These are phyloP conservation scores for Ceratosolen solmsi DNA, from an alignment of 1,140 invertebrate genomes.

Conservation along the genomic window DNA sequence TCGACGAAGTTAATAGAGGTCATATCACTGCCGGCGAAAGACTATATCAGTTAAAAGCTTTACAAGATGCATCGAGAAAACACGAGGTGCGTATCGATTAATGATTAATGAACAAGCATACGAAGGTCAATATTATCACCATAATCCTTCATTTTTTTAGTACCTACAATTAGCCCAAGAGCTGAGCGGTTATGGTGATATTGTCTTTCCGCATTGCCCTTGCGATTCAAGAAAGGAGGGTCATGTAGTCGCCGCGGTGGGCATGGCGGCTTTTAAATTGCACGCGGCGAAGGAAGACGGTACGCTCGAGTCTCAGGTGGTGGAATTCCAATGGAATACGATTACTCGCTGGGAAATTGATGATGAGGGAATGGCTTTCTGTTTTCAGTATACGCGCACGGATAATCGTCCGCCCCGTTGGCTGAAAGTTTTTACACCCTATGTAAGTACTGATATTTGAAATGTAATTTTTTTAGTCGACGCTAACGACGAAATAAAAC, in stretches of 20 bases:
- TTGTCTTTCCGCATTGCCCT: conserved; percentile 95
- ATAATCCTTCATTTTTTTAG: too few relatives aligned
- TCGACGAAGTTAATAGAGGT: conserved; percentile 96
- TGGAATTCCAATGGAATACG: conserved; percentile 88
- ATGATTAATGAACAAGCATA: too few relatives aligned
- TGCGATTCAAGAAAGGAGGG: conserved; percentile 95
- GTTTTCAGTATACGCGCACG: conserved; percentile 86
- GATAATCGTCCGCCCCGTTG: conserved; percentile 87
- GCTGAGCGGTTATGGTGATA: conserved; percentile 91
- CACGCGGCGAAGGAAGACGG: conserved; percentile 92
- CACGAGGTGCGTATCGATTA: conserved; percentile 77
- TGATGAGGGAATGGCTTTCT: conserved; percentile 92
- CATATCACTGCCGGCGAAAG: conserved; percentile 91
- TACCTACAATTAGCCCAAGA: conserved; percentile 90
- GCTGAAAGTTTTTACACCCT: conserved; percentile 92
- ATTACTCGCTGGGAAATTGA: conserved; percentile 90
- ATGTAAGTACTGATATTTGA: conserved; percentile 80
- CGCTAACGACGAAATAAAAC: too few relatives aligned
- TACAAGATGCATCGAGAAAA: conserved; percentile 91
- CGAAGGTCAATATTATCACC: too few relatives aligned
- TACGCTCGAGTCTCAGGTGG: conserved; percentile 86
- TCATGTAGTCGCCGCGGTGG: conserved; percentile 88
- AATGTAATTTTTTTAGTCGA: too few relatives aligned
- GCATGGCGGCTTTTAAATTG: conserved; percentile 84
- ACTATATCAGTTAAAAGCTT: conserved; percentile 94